Conservation (phyloP, 2,797 vertebrate genomes). For the Pogonophryne albipinna region DNA sequence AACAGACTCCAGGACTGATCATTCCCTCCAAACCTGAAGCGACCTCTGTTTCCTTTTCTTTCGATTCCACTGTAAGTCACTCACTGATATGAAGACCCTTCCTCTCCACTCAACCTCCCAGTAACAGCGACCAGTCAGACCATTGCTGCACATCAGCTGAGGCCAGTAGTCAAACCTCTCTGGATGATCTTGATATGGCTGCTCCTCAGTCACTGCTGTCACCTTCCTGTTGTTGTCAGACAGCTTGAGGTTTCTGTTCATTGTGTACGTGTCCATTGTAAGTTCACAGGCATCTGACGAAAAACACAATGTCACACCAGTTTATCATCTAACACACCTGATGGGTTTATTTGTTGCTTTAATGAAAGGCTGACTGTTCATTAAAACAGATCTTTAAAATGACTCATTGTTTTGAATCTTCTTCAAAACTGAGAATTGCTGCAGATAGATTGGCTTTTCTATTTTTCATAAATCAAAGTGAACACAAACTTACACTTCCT, state of each 20-base stretch:
- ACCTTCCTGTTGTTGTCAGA: slow-evolving; percentile 4
- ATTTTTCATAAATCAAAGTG: too few species aligned
- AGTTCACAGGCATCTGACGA: slow-evolving; percentile 2
- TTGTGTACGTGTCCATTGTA: not conserved
- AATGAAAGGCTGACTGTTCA: too few species aligned
- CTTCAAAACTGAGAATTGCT: too few species aligned
- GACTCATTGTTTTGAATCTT: not conserved
- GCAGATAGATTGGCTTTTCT: too few species aligned
- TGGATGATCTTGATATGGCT: slow-evolving; percentile 1
- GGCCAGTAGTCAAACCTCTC: slow-evolving; percentile 16
- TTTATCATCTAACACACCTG: not conserved
- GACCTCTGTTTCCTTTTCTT: not conserved
- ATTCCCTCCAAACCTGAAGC: slow-evolving; percentile 5
- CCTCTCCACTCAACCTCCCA: slow-evolving; percentile 38
- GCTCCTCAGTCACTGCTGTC: not conserved
- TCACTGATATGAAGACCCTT: not conserved
- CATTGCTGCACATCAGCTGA: slow-evolving; percentile 9
- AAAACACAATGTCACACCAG: not conserved
- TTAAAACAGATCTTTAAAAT: not conserved
- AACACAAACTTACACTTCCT: too few species aligned
- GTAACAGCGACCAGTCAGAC: slow-evolving; percentile 31
- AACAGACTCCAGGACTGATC: slow-evolving; percentile 2
- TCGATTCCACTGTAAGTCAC: slow-evolving; percentile 3
- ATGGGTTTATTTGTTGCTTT: not conserved
- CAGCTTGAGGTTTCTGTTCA: not conserved